Evolutionary conservation across 1,140 invertebrate genomes (phyloP), one percentile per base, ranked within the genome.

Genomic region (Atta colombica): DNA sequence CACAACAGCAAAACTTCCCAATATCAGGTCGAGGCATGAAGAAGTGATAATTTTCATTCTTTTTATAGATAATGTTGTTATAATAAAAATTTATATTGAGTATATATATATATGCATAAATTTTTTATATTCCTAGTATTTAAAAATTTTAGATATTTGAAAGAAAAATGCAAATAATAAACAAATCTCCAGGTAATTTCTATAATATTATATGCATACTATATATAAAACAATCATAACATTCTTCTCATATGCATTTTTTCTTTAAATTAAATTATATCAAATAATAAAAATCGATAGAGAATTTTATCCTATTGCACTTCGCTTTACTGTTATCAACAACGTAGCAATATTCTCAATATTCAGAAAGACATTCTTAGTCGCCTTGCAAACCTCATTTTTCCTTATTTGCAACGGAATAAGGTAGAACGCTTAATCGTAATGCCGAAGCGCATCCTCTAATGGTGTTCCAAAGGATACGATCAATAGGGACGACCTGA

Each of bases 401-500:
- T 89, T 89, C 85, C 71, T 89, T 84, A 87, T 90, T 90, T 89
- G 81, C 71, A 58, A 39, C n/a, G 31, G 72, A 87, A 69, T 88
- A 90, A 89, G 49, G 61, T 60, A 58, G 87, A 80, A 77, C 82
- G 77, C 75, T 85, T 93, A 94, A 93, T 93, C 92, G 87, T 88
- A 92, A 93, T 91, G 90, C 84, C 82, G 88, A 91, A 91, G 92
- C 91, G 92, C 91, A 92, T 92, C 90, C 89, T 91, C 85, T 89
- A 72, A 85, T 31, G 88, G 55, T 85, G 82, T 91, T 71, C 85
- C 88, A 68, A 80, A 92, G 66, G 82, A 86, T 81, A 69, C 92
- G 93, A 93, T 94, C 93, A 91, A 93, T 94, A 93, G 87, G 87
- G 87, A 90, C 90, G 89, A 90, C 87, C 87, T 91, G 92, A 91